Base-by-base conservation (phyloP, 2,113 vertebrate species). In the Podocnemis expansa region DNA sequence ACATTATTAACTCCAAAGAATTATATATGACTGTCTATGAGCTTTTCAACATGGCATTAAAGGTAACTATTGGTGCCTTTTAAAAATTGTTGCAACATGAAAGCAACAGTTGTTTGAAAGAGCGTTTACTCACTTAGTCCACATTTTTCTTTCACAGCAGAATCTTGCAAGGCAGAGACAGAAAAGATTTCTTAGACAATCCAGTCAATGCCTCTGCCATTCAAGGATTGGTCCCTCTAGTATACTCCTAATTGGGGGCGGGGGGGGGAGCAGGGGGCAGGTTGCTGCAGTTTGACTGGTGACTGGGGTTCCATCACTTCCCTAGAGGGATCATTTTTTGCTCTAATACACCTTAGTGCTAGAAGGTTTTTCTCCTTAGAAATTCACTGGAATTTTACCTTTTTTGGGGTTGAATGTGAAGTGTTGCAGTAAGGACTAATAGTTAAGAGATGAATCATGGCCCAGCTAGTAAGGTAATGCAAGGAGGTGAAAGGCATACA, bases 141-240 rank as follows among this genome's bases (percentile, higher is more conserved):
- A 3, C 3, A 34, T 43, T 22, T 92, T 67, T 34, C 7, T 82
- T 73, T 73, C 38, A 73, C 10, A 5, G 38, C 21, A 73, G 67
- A 73, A 73, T 70, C 19, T 5, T 11, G 17, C 16, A 73, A 10
- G 5, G 19, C 63, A 73, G 67, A 11, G n/a, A 22, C 5, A 38
- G 34, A 76, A 78, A 89, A 82, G 83, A 84, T 9, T 49, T 24
- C 27, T 63, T 6, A 45, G 31, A 22, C 80, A 51, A 13, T 3
- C 45, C 60, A 87, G 76, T 81, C 76, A 2, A 41, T 34, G 31
- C 1, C 5, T 1, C 4, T 90, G 47, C 79, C 17, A 25, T n/a
- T 51, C 88, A 73, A 78, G 56, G 2, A 1, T 16, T 63, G 1
- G 52, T 89, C 2, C 2, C 34, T 0, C 0, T 55, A 58, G 55